phyloP scores from a whole-genome alignment of 2,797 vertebrate genomes.

The Pseudomugil gertrudae region DNA sequence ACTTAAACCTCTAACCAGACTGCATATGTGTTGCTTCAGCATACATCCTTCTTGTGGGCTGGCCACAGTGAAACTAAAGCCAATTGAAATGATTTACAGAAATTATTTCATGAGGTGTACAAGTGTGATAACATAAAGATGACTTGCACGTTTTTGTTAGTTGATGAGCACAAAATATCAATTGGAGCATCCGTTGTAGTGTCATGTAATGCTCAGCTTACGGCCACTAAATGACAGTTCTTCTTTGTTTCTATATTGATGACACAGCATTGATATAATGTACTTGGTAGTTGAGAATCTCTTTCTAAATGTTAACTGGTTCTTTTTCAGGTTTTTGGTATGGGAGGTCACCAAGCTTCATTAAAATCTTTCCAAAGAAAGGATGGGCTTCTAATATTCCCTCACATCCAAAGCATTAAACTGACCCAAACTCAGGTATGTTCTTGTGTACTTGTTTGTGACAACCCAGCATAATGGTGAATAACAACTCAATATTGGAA shows the following conservation, averaged over 20 bases:
- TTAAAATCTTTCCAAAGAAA: slow-evolving; percentile 83
- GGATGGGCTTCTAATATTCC: slow-evolving; percentile 87
- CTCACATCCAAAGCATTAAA: slow-evolving; percentile 92
- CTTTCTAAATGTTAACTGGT: slow-evolving; percentile 12
- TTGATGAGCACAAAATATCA: not conserved
- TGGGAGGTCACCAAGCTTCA: slow-evolving; percentile 80
- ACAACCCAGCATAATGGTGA: not conserved
- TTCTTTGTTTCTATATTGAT: slow-evolving; percentile 11
- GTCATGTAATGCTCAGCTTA: not conserved
- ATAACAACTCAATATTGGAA: slow-evolving; percentile 56
- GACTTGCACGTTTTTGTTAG: not conserved
- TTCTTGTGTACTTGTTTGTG: slow-evolving; percentile 26
- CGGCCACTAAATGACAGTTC: not conserved
- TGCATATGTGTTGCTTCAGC: not conserved
- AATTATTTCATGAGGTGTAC: too few relatives aligned
- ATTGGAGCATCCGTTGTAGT: too few relatives aligned
- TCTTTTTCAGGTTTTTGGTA: slow-evolving; percentile 89
- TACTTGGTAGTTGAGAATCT: not conserved
- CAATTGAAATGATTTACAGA: too few relatives aligned
- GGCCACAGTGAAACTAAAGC: too few relatives aligned
- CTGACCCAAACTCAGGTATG: slow-evolving; percentile 92
- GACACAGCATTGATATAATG: not conserved
- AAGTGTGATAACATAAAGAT: too few relatives aligned
- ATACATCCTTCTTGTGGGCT: too few relatives aligned
- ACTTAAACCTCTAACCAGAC: not conserved